phyloP scores from a whole-genome alignment of 64 coral and sea anemone genomes.

The Anthopleura sola region DNA sequence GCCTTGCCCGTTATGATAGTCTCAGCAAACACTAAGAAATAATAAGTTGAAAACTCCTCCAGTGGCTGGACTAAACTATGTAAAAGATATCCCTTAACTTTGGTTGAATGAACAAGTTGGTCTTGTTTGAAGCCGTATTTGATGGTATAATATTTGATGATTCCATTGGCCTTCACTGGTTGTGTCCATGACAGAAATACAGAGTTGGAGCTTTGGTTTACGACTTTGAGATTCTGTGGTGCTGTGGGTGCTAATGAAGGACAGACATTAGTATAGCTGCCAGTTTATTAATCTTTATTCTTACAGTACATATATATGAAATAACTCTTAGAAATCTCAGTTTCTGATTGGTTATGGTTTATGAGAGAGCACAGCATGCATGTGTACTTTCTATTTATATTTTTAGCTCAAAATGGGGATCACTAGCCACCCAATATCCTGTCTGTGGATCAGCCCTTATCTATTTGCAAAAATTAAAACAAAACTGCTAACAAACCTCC shows the following conservation, averaged over 20 bases:
- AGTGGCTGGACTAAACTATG: neutral
- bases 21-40: constrained; percentile 28
- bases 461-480: neutral
- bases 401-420: too few species aligned
- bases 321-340: neutral
- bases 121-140: constrained; percentile 12
- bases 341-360: too few species aligned
- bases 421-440: too few species aligned
- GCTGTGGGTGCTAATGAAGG: constrained; percentile 31
- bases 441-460: too few species aligned
- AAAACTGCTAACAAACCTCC: constrained; percentile 13
- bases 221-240: neutral
- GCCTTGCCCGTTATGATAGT: constrained; percentile 10
- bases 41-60: constrained; percentile 28
- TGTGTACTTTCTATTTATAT: too few species aligned
- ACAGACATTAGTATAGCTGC: too few species aligned
- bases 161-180: constrained; percentile 27
- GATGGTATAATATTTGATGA: constrained; percentile 5
- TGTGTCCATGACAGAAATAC: neutral
- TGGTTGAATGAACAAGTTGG: neutral
- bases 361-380: too few species aligned
- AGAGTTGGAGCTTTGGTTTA: neutral
- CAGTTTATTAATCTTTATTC: too few species aligned
- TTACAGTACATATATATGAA: too few species aligned
- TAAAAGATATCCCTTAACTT: neutral